Evolutionary conservation across 2,888 invertebrate species (phyloP).

Genomic region (Euplagia quadripunctaria): DNA sequence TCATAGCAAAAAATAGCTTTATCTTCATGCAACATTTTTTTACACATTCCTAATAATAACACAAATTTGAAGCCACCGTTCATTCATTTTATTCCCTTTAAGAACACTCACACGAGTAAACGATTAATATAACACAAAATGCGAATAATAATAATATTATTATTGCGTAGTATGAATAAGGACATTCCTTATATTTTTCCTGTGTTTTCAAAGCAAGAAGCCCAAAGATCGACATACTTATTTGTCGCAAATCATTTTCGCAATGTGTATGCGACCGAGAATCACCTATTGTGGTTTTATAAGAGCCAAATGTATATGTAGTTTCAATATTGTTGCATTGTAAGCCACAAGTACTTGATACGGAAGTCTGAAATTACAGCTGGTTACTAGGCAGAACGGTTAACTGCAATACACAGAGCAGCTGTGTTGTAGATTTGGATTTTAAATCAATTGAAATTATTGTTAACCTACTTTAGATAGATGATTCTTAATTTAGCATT

Average conservation of each 20-base stretch:
- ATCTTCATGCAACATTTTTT: no score
- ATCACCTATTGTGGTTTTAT: constrained; percentile 47
- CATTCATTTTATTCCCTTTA: not conserved
- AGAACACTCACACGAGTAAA: not conserved
- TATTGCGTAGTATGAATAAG: not conserved
- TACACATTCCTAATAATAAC: no score
- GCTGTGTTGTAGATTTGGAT: not conserved
- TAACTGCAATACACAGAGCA: not conserved
- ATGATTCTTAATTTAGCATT: no score
- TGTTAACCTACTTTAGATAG: no score
- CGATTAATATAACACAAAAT: not conserved
- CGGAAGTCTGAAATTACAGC: constrained; percentile 60
- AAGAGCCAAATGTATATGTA: not conserved
- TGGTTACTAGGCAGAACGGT: constrained; percentile 15
- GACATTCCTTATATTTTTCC: not conserved
- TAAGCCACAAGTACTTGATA: constrained; percentile 21
- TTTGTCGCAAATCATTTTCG: not conserved
- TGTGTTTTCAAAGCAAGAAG: not conserved
- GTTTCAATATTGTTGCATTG: constrained; percentile 18
- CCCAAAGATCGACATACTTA: not conserved
- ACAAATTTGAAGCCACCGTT: no score
- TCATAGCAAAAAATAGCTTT: no score
- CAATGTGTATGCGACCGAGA: constrained; percentile 19
- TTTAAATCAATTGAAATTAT: not conserved
- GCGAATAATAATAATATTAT: not conserved